phyloP scores from a whole-genome alignment of 37 sponge, comb jelly and placozoan genomes.

The Bolinopsis microptera region DNA sequence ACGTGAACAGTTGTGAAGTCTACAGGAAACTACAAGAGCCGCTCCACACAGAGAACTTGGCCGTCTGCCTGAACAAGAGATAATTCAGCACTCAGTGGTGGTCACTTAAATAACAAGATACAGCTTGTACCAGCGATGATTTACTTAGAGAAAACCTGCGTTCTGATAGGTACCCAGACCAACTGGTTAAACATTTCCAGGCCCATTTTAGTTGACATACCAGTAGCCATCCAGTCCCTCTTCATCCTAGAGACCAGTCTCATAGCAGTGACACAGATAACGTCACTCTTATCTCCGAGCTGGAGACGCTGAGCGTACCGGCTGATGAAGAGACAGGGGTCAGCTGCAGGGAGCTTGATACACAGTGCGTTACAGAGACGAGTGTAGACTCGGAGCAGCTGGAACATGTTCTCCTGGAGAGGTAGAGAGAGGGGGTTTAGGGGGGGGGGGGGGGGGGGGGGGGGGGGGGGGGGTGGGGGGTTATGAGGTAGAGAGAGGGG shows the following conservation, averaged over 20 bases:
- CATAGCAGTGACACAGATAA: slow-evolving; percentile 68
- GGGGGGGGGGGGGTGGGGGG: neutral
- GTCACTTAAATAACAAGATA: too few relatives aligned
- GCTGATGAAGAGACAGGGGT: slow-evolving; percentile 96
- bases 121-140: too few relatives aligned
- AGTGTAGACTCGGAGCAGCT: slow-evolving; percentile 89
- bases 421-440: neutral
- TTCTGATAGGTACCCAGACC: too few relatives aligned
- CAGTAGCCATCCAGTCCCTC: slow-evolving; percentile 91
- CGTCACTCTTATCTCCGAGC: slow-evolving; percentile 88
- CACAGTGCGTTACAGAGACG: slow-evolving; percentile 86
- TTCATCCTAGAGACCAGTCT: slow-evolving; percentile 94
- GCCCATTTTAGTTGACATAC: too few relatives aligned
- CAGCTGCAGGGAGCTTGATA: slow-evolving; percentile 90
- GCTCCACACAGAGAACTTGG: slow-evolving; percentile 99
- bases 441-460: slow-evolving; percentile 48
- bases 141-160: too few relatives aligned
- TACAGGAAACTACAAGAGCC: slow-evolving; percentile 89
- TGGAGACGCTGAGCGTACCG: slow-evolving; percentile 97
- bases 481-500: neutral
- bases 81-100: too few relatives aligned
- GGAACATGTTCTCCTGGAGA: slow-evolving; percentile 85
- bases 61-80: slow-evolving; percentile 74
- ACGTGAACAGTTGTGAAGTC: slow-evolving; percentile 84
- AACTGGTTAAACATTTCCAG: too few relatives aligned